A percentile compares a stretch with the other conserved stretches of the same genome.
These are phyloP conservation scores for Platycercus adscitus DNA, from an alignment of 2,113 vertebrate genomes.

Conservation along the genomic window DNA sequence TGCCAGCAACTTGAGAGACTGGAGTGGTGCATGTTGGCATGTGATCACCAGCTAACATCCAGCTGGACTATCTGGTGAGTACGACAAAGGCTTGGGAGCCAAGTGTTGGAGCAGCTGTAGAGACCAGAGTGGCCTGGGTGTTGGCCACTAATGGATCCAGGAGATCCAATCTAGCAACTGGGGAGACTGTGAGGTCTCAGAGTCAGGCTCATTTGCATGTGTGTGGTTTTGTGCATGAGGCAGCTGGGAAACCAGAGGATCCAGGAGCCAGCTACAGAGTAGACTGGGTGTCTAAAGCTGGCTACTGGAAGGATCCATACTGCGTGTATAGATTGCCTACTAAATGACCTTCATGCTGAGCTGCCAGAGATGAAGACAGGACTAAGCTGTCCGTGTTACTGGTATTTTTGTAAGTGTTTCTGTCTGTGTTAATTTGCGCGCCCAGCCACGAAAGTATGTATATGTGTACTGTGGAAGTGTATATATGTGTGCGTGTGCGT, in stretches of 20 bases:
- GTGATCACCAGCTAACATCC: not conserved
- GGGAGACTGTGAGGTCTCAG: not conserved
- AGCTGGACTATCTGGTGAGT: not conserved
- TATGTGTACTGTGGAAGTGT: not conserved
- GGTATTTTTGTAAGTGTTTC: not conserved
- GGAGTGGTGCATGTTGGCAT: not conserved
- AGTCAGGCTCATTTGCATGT: not conserved
- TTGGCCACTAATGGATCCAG: not conserved
- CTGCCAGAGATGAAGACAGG: not conserved
- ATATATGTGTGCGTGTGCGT: too few species aligned
- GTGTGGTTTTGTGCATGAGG: not conserved
- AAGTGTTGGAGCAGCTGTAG: not conserved
- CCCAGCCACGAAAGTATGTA: too few species aligned
- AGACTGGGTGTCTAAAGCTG: not conserved
- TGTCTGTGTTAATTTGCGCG: not conserved
- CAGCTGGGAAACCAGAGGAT: not conserved
- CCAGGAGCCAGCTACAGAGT: not conserved
- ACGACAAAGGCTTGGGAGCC: not conserved
- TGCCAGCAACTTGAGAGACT: not conserved
- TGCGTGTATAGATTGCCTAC: not conserved
- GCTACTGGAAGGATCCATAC: not conserved
- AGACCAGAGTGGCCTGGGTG: not conserved
- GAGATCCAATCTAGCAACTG: not conserved
- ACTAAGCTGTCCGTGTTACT: not conserved
- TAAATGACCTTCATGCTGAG: not conserved